Evolutionary conservation across 2,797 vertebrate genomes (phyloP), one percentile per base, ranked within the genome.

Genomic region (Sarcoramphus papa): DNA sequence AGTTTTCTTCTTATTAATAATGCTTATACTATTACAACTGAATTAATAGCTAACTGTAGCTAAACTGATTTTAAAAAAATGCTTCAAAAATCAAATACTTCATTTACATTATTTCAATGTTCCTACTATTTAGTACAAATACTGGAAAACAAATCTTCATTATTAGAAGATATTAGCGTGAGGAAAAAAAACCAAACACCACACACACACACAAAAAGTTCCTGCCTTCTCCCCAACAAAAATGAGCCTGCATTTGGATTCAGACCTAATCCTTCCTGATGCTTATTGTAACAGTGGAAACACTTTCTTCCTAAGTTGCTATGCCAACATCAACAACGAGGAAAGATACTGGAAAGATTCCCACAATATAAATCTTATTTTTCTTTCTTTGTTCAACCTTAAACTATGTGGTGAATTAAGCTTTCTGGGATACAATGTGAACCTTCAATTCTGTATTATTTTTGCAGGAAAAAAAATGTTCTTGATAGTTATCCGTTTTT

Each of bases 291-390:
- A 73, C 20, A 79, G 80, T 62, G 73, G 80, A 65, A 94, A 72
- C 82, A 81, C 77, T 84, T 50, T 92, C 64, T 57, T 33, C 59
- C n/a, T 81, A 64, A 30, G 79, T 78, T 85, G 56, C 51, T 40
- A 83, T 60, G 93, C 67, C 92, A 97, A 95, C 45, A 81, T 68
- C n/a, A 94, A 94, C 96, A 96, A 84, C 8, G 19, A 90, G 33
- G 48, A 73, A 91, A 87, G 63, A 88, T 45, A 77, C 51, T 83
- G 30, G 78, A 86, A 79, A 89, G 37, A 78, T 50, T 87, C 70
- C 60, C 47, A 85, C 93, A 91, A 91, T 27, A 24, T 95, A 79
- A 73, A 95, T 41, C 48, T 77, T 40, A 51, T 75, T 89, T 95
- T 90, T 47, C 59, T 87, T 88, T 43, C 11, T 13, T 80, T 93